Percentiles rank a stretch among this genome's conserved stretches.
These are phyloP conservation scores for Leptopilina clavipes DNA, from an alignment of 1,140 invertebrate genomes.

Conservation along the genomic window DNA sequence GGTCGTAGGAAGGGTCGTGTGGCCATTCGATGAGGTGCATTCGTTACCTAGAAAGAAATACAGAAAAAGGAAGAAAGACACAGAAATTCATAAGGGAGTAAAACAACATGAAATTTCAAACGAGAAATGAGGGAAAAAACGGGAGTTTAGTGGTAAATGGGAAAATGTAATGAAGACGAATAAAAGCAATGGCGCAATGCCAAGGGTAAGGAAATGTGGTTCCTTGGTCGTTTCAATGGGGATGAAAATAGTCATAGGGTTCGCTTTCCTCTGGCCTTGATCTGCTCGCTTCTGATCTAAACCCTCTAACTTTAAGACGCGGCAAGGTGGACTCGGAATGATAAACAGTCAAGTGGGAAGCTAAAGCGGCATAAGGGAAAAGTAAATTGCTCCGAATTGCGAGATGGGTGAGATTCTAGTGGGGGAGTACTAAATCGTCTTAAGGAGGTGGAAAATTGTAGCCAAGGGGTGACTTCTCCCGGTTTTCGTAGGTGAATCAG, in stretches of 20 bases:
- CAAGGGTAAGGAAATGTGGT: conserved; percentile 27
- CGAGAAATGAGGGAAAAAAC: neutral
- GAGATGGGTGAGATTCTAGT: conserved; percentile 44
- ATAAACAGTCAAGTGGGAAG: conserved; percentile 53
- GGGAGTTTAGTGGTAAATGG: conserved; percentile 17
- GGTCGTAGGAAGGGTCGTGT: conserved; percentile 11
- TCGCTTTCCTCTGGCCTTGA: conserved; percentile 2
- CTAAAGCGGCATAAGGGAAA: conserved; percentile 57
- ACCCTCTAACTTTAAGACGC: conserved; percentile 30
- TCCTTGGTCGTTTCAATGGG: conserved; percentile 1
- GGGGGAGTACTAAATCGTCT: conserved; percentile 50
- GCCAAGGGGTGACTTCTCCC: neutral
- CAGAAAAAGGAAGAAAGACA: neutral
- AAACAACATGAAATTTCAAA: neutral
- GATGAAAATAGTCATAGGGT: neutral
- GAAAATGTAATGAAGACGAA: conserved; percentile 32
- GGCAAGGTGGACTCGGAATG: conserved; percentile 49
- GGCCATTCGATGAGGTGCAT: conserved; percentile 21
- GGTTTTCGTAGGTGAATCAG: conserved; percentile 10
- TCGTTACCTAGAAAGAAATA: conserved; percentile 26
- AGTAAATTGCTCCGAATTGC: conserved; percentile 58
- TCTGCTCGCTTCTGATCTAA: neutral
- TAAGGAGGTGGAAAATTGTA: conserved; percentile 54
- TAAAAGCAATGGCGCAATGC: conserved; percentile 19
- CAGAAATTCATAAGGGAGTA: neutral